A percentile compares a stretch with the other conserved stretches of the same genome.
phyloP scores from a whole-genome alignment of 2,888 invertebrate species.

The Scaptodrosophila latifasciaeformis region DNA sequence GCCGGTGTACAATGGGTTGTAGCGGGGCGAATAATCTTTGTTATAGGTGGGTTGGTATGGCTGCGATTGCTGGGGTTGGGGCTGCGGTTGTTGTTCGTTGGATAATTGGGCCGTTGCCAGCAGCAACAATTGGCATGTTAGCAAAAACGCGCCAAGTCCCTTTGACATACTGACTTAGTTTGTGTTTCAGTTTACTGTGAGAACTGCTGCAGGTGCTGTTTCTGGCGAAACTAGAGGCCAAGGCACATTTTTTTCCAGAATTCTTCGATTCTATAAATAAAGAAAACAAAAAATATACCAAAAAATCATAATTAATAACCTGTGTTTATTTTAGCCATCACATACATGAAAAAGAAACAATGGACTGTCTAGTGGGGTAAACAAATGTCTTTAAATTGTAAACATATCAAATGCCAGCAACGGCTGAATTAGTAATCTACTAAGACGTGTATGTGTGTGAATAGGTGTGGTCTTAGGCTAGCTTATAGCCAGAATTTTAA shows the following conservation, averaged over 20 bases:
- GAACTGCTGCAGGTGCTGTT: slow-evolving; percentile 33
- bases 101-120: slow-evolving; percentile 35
- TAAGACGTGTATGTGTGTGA: slow-evolving; percentile 8
- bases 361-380: slow-evolving; percentile 32
- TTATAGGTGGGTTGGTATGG: slow-evolving; percentile 63
- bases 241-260: slow-evolving; percentile 54
- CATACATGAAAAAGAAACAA: slow-evolving; percentile 27
- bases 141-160: slow-evolving; percentile 11
- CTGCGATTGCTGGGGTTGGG: slow-evolving; percentile 37
- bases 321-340: slow-evolving; percentile 42
- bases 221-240: slow-evolving; percentile 50
- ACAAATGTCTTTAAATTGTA: slow-evolving; percentile 29
- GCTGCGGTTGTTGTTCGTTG: slow-evolving; percentile 22
- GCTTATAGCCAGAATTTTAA: slow-evolving; percentile 1
- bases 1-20: slow-evolving; percentile 68
- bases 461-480: slow-evolving; percentile 49
- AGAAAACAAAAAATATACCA: slow-evolving; percentile 21
- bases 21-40: slow-evolving; percentile 70
- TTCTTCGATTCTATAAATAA: slow-evolving; percentile 43
- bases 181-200: slow-evolving; percentile 14
- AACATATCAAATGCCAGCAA: slow-evolving; percentile 19
- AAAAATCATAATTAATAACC: background rate
- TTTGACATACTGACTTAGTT: slow-evolving; percentile 45
- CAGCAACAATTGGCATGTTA: slow-evolving; percentile 23
- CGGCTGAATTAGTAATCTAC: slow-evolving; percentile 26